Percentiles rank a stretch among this genome's conserved stretches.
phyloP scores from a whole-genome alignment of 2,113 vertebrate genomes.

The human region DNA sequence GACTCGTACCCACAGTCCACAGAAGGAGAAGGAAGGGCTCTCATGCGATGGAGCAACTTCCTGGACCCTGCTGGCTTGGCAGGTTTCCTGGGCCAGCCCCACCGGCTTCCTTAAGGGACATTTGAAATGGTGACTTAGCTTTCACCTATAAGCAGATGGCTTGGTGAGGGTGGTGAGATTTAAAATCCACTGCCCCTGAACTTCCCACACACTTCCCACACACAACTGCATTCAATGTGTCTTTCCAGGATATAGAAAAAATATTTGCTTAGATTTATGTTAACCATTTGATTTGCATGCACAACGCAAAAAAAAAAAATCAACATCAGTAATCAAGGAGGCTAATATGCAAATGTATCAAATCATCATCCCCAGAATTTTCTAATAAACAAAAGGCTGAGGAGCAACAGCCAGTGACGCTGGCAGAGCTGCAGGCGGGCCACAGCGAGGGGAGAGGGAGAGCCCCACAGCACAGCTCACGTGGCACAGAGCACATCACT shows the following conservation, averaged over 20 bases:
- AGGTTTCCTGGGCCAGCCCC: neutral
- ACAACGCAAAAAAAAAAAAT: neutral
- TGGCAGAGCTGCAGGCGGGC: neutral
- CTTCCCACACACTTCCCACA: neutral
- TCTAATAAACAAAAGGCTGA: neutral
- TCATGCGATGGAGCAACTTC: neutral
- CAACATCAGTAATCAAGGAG: conserved; percentile 25
- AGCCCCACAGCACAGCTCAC: neutral
- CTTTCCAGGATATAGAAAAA: neutral
- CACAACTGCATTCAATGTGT: neutral
- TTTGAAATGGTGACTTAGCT: neutral
- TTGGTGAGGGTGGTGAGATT: neutral
- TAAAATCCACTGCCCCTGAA: neutral
- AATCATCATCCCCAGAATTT: neutral
- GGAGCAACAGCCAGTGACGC: neutral
- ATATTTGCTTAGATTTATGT: conserved; percentile 46
- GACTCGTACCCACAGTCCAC: neutral
- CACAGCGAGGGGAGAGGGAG: neutral
- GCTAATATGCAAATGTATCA: conserved; percentile 15
- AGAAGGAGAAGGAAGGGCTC: neutral
- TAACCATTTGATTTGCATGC: conserved; percentile 1
- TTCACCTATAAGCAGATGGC: neutral
- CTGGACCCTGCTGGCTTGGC: neutral
- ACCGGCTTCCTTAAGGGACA: neutral
- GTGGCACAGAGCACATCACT: neutral